phyloP scores from a whole-genome alignment of 2,888 invertebrate species.

The Ophion ventricosus region DNA sequence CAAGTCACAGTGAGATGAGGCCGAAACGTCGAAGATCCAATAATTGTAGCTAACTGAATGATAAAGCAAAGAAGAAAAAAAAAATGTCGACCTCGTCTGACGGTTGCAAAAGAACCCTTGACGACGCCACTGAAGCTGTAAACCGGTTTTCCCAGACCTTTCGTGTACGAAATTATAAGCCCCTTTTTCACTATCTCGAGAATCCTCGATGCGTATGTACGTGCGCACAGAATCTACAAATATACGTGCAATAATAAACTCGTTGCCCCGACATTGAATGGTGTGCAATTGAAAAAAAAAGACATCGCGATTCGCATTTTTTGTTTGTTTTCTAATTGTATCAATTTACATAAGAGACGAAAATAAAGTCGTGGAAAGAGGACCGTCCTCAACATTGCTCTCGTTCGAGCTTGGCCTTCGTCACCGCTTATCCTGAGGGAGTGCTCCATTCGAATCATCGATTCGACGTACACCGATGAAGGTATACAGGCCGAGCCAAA shows the following conservation, averaged over 20 bases:
- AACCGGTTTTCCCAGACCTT: constrained; percentile 46
- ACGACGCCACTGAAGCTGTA: constrained; percentile 41
- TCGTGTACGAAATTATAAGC: constrained; percentile 28
- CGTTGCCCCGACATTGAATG: not conserved
- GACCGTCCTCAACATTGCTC: not conserved
- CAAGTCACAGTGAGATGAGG: too few relatives aligned
- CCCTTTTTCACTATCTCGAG: constrained; percentile 6
- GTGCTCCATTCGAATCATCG: constrained; percentile 30
- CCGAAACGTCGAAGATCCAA: not conserved
- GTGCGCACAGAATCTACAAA: too few relatives aligned
- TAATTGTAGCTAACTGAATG: not conserved
- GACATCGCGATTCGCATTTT: not conserved
- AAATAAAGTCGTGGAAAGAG: not conserved
- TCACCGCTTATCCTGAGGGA: not conserved
- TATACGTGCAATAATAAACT: not conserved
- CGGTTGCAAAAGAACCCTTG: constrained; percentile 30
- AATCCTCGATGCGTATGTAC: not conserved
- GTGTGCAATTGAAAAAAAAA: not conserved
- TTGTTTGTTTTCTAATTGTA: not conserved
- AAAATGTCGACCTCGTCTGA: constrained; percentile 23
- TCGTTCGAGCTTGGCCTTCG: not conserved
- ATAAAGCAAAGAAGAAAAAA: not conserved
- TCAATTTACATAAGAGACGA: constrained; percentile 3
- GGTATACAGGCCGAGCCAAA: constrained; percentile 31
- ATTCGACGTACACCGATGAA: constrained; percentile 25